phyloP scores from a whole-genome alignment of 2,797 vertebrate species.

The Bradypus variegatus region DNA sequence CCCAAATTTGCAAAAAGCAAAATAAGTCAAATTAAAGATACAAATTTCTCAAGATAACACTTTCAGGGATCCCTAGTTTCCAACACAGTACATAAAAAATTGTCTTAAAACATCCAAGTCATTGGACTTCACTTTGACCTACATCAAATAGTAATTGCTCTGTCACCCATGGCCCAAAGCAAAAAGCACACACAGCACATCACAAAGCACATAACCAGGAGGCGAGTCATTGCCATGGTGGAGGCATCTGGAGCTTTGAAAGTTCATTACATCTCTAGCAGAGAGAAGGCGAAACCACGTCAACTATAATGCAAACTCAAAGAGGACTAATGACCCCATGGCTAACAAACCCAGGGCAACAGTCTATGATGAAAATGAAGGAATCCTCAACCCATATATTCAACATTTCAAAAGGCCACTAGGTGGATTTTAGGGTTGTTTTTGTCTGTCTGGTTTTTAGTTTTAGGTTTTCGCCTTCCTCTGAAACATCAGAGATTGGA shows the following conservation, averaged over 20 bases:
- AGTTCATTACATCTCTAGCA: conserved; percentile 24
- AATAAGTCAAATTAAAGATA: conserved; percentile 7
- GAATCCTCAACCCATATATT: not conserved
- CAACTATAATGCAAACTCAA: not conserved
- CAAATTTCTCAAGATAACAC: conserved; percentile 30
- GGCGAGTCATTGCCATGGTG: not conserved
- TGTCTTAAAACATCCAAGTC: conserved; percentile 6
- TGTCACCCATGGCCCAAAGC: not conserved
- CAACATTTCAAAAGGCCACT: conserved; percentile 38
- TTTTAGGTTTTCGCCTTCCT: conserved; percentile 51
- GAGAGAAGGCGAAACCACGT: not conserved
- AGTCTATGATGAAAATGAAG: not conserved
- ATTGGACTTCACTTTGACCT: not conserved
- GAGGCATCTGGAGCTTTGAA: not conserved
- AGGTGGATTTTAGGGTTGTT: not conserved
- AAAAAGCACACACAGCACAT: not conserved
- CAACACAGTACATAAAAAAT: not conserved
- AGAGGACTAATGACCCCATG: not conserved
- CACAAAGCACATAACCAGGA: not conserved
- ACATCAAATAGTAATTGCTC: not conserved
- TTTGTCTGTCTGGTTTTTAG: conserved; percentile 46
- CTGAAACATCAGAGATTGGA: conserved; percentile 58
- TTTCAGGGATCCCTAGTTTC: not conserved
- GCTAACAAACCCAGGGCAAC: conserved; percentile 23
- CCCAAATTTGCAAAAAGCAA: conserved; percentile 4